A percentile compares a stretch with the other conserved stretches of the same genome.
These are phyloP conservation scores for Turnix velox DNA, from an alignment of 2,113 vertebrate genomes.

Conservation along the genomic window DNA sequence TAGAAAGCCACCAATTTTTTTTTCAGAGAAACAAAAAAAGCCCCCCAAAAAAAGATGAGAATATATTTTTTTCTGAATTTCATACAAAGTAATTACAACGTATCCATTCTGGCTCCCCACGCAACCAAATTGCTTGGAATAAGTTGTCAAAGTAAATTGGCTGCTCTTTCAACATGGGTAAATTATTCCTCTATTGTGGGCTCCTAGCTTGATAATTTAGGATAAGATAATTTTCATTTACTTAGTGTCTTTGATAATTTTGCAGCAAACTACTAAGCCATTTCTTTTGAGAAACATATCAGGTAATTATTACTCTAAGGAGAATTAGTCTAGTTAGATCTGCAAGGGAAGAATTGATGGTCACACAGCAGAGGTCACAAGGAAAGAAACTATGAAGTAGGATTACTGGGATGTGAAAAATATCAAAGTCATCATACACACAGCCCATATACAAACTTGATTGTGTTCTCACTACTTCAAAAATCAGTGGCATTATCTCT, in stretches of 20 bases:
- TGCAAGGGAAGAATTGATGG: conserved; percentile 38
- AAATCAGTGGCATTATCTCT: not conserved
- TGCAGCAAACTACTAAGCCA: conserved; percentile 30
- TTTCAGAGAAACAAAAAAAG: conserved; percentile 15
- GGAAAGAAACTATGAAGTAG: conserved; percentile 33
- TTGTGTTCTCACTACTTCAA: not conserved
- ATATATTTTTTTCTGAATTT: conserved; percentile 46
- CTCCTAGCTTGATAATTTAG: conserved; percentile 46
- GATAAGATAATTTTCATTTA: conserved; percentile 52
- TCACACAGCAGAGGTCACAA: conserved; percentile 5
- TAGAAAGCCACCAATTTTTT: not conserved
- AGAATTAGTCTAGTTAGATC: conserved; percentile 35
- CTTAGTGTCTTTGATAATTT: conserved; percentile 50
- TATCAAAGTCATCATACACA: not conserved
- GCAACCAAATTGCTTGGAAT: conserved; percentile 50
- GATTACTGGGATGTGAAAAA: conserved; percentile 2
- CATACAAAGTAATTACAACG: conserved; percentile 39
- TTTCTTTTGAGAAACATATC: conserved; percentile 57
- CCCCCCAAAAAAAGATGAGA: not conserved
- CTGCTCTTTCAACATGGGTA: conserved; percentile 64
- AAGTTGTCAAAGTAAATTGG: conserved; percentile 65
- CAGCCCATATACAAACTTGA: not conserved
- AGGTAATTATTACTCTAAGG: conserved; percentile 39
- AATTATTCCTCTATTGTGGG: conserved; percentile 63
- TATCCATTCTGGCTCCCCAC: not conserved